phyloP scores from a whole-genome alignment of 1,140 invertebrate species.

The Drosophila subobscura region DNA sequence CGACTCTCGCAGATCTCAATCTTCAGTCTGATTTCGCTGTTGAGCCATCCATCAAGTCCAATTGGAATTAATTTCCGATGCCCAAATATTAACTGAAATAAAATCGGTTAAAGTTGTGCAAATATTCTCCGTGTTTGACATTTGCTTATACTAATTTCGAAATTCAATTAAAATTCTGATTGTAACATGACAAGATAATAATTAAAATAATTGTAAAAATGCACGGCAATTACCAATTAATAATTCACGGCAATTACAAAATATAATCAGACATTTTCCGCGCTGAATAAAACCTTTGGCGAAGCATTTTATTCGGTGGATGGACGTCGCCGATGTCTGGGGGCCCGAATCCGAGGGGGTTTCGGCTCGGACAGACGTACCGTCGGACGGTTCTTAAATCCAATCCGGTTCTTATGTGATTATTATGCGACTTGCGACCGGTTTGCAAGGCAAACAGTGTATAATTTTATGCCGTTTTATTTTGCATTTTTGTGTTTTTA shows the following conservation, averaged over 20 bases:
- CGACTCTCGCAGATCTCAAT: slow-evolving; percentile 26
- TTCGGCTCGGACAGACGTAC: slow-evolving; percentile 26
- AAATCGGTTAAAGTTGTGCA: slow-evolving; percentile 17
- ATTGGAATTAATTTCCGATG: slow-evolving; percentile 24
- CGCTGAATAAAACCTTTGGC: slow-evolving; percentile 4
- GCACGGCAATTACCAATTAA: too few relatives aligned
- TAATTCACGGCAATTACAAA: too few relatives aligned
- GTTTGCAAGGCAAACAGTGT: slow-evolving; percentile 47
- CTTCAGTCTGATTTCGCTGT: slow-evolving; percentile 6
- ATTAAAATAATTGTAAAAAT: too few relatives aligned
- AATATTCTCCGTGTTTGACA: neutral
- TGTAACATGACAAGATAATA: too few relatives aligned
- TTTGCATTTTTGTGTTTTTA: slow-evolving; percentile 44
- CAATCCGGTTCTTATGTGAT: slow-evolving; percentile 50
- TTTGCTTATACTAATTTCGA: neutral
- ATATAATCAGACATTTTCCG: too few relatives aligned
- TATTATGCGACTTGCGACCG: slow-evolving; percentile 38
- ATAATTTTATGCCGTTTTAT: slow-evolving; percentile 54
- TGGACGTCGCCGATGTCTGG: slow-evolving; percentile 5
- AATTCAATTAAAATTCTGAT: neutral
- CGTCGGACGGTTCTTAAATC: slow-evolving; percentile 38
- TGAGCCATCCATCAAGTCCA: slow-evolving; percentile 18
- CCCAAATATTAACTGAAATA: slow-evolving; percentile 43
- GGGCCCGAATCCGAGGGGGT: neutral
- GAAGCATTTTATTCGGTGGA: slow-evolving; percentile 28